Base-by-base conservation (phyloP, 2,888 invertebrate species). In the Oscheius sp. region DNA sequence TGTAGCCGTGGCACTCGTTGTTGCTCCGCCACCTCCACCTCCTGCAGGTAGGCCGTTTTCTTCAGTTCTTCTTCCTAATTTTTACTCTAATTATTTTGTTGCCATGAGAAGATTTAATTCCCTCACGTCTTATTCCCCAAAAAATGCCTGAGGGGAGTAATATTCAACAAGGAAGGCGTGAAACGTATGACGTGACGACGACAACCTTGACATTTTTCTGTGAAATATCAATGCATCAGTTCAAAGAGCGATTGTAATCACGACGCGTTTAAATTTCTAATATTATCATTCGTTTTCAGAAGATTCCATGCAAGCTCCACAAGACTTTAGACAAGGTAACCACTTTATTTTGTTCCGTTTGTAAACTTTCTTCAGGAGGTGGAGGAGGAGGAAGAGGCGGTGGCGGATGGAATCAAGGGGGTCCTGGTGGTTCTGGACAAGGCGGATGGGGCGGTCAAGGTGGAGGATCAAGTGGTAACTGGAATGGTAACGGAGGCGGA, bases 21-120 rank as follows among this genome's bases (percentile, higher is more conserved):
- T 52, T 27, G 66, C 66, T 27, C 66, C 66, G 6, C 66, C 66
- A 66, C 66, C 66, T 49, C 52, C 52, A 9, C 25, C 66, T 12
- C 25, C 49, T 66, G 16, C 29, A 46, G 29, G 66, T 66, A 27
- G 27, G 66, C 35, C 49, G 16, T 49, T 49, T 13, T 5, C 2
- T 21, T 49, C 13, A 49, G 3, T 16, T 18, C n/a, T 49, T 49
- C 13, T 49, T 49, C 16, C 21, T 49, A 21, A 21, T 49, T 18
- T 49, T 49, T 45, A 9, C 16, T 9, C 9, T 45, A 45, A 45
- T 12, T 45, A 45, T 12, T 45, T 45, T n/a, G n/a, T n/a, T n/a
- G n/a, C n/a, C n/a, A n/a, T n/a, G n/a, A n/a, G n/a, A n/a, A n/a
- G n/a, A n/a, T n/a, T n/a, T n/a, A n/a, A n/a, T n/a, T n/a, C n/a